phyloP scores from a whole-genome alignment of 2,113 vertebrate species.

The Anthoscopus minutus region DNA sequence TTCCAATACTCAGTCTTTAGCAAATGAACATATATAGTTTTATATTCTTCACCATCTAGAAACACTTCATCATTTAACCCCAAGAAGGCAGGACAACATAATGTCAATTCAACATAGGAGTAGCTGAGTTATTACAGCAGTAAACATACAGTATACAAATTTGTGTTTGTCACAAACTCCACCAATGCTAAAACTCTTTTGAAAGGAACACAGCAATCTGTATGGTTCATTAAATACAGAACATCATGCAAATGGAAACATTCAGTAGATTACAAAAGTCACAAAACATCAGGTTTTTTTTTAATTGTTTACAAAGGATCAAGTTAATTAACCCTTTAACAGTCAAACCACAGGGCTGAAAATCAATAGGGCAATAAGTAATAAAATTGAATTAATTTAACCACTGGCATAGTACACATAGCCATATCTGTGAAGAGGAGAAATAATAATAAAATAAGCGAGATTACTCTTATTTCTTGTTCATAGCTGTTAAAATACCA shows the following conservation, averaged over 20 bases:
- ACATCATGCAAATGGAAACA: slow-evolving; percentile 73
- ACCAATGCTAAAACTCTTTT: slow-evolving; percentile 60
- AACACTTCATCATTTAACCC: slow-evolving; percentile 64
- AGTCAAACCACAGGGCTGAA: slow-evolving; percentile 66
- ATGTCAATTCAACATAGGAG: slow-evolving; percentile 55
- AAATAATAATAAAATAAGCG: not conserved
- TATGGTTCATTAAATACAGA: slow-evolving; percentile 54
- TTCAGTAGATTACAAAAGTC: slow-evolving; percentile 67
- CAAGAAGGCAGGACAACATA: slow-evolving; percentile 63
- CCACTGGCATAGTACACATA: slow-evolving; percentile 5
- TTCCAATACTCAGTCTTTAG: slow-evolving; percentile 56
- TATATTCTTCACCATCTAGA: slow-evolving; percentile 62
- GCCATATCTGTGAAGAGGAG: slow-evolving; percentile 1
- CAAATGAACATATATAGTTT: slow-evolving; percentile 56
- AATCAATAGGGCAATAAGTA: slow-evolving; percentile 25
- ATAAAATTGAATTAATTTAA: slow-evolving; percentile 40
- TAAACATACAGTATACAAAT: slow-evolving; percentile 64
- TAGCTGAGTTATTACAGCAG: slow-evolving; percentile 62
- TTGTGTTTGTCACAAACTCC: slow-evolving; percentile 48
- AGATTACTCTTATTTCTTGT: slow-evolving; percentile 46
- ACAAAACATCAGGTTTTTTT: slow-evolving; percentile 45
- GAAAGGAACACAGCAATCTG: slow-evolving; percentile 62
- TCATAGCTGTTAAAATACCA: not conserved
- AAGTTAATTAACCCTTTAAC: slow-evolving; percentile 59
- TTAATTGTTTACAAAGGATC: slow-evolving; percentile 50